Conservation (phyloP, 2,797 vertebrate genomes). For the Sciurus carolinensis region DNA sequence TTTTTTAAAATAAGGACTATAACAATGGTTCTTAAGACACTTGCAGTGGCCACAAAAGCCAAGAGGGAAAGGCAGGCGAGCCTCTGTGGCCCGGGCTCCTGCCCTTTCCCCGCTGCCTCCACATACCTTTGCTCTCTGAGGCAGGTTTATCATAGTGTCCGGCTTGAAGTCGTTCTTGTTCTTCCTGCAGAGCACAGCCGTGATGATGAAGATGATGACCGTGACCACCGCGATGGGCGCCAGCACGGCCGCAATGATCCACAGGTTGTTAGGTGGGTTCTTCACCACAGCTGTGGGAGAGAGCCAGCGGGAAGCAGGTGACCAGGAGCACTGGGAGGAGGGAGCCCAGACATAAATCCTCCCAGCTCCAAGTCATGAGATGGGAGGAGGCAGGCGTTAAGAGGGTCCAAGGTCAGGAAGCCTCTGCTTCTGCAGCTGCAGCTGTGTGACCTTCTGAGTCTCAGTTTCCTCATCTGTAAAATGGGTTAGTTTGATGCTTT, state of each 20-base stretch:
- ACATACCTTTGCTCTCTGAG: slow-evolving; percentile 96
- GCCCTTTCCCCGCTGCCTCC: fast-evolving
- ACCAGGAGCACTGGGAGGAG: not conserved
- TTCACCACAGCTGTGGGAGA: slow-evolving; percentile 95
- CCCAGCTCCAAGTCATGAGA: not conserved
- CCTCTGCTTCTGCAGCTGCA: not conserved
- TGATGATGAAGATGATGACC: slow-evolving; percentile 98
- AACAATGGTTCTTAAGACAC: not conserved
- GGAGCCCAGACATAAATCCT: not conserved
- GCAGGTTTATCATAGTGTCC: slow-evolving; percentile 96
- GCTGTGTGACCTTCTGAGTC: not conserved
- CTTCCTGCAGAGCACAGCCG: slow-evolving; percentile 97
- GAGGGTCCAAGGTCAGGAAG: not conserved
- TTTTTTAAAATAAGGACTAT: no score
- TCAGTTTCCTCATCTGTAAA: slow-evolving; percentile 31
- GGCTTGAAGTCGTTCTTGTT: slow-evolving; percentile 99
- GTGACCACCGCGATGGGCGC: slow-evolving; percentile 97
- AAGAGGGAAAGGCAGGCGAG: not conserved
- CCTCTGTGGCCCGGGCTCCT: fast-evolving
- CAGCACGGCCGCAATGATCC: slow-evolving; percentile 98
- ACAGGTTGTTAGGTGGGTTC: slow-evolving; percentile 98
- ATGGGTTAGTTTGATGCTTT: not conserved
- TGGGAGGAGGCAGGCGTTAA: not conserved
- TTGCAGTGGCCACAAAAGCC: not conserved
- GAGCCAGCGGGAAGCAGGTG: not conserved